Conservation (phyloP, 2,113 vertebrate species). For the Bubo bubo region DNA sequence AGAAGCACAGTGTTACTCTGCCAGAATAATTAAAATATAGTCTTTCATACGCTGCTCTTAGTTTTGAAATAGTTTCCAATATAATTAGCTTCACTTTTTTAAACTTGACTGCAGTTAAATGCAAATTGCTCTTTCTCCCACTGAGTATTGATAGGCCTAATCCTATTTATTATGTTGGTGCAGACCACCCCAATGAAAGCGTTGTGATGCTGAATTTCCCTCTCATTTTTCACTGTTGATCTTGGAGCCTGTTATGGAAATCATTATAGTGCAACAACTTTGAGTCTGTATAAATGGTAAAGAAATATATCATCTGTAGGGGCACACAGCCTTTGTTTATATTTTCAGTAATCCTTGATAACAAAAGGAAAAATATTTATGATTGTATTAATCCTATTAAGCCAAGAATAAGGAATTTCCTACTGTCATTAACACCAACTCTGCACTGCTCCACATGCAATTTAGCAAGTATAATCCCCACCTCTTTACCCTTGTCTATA, state of each 20-base stretch:
- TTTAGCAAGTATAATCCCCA: background rate
- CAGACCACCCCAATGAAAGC: background rate
- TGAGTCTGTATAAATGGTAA: background rate
- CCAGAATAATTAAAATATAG: background rate
- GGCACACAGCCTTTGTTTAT: background rate
- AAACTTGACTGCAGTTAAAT: background rate
- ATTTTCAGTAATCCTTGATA: background rate
- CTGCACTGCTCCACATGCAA: background rate
- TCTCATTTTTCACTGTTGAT: background rate
- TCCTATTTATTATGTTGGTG: background rate
- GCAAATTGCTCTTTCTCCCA: background rate
- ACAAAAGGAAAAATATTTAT: background rate
- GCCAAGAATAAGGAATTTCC: background rate
- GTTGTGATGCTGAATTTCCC: background rate
- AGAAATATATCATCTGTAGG: background rate
- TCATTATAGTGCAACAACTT: background rate
- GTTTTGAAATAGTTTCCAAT: background rate
- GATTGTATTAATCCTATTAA: background rate
- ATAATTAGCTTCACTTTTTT: background rate
- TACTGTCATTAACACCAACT: background rate
- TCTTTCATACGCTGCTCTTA: background rate
- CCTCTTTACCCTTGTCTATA: background rate
- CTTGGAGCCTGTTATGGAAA: background rate
- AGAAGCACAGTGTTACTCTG: fast-evolving
- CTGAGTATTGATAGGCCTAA: fast-evolving